phyloP scores from a whole-genome alignment of 2,888 invertebrate genomes.

The Uloborus plumipes region DNA sequence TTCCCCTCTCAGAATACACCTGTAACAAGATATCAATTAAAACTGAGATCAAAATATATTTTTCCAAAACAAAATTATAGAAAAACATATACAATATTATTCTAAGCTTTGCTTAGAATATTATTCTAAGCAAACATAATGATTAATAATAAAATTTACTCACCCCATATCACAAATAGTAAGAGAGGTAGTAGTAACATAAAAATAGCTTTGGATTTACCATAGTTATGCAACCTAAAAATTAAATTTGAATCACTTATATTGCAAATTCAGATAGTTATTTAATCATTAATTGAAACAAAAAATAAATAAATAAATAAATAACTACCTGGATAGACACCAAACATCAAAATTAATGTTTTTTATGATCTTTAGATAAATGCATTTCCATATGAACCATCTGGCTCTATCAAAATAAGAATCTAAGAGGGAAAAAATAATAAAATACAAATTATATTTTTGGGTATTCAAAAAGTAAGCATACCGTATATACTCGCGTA shows the following conservation, averaged over 20 bases:
- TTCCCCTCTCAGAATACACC: too few species aligned
- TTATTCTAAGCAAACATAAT: not conserved
- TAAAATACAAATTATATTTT: not conserved
- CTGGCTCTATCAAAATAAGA: slow-evolving; percentile 22
- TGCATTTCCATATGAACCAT: slow-evolving; percentile 39
- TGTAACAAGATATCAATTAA: too few species aligned
- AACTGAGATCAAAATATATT: too few species aligned
- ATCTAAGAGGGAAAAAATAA: slow-evolving; percentile 12
- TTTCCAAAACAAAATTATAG: too few species aligned
- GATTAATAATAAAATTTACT: slow-evolving; percentile 11
- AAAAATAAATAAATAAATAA: too few species aligned
- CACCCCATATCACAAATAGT: slow-evolving; percentile 29
- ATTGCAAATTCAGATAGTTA: slow-evolving; percentile 1
- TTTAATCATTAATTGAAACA: not conserved
- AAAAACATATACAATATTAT: too few species aligned
- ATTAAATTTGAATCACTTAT: not conserved
- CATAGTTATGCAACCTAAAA: slow-evolving; percentile 16
- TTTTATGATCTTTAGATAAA: slow-evolving; percentile 38
- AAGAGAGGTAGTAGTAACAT: slow-evolving; percentile 30
- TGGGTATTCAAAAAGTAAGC: not conserved
- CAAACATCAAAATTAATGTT: slow-evolving; percentile 43
- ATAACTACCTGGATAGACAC: slow-evolving; percentile 43
- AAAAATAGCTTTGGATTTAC: slow-evolving; percentile 6
- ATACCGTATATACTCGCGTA: too few species aligned
- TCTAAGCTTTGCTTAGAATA: not conserved